Percentiles rank a stretch among this genome's conserved stretches.
Evolutionary conservation across 53 echinoderm and acorn worm species (phyloP).

Genomic region (Luidia sarsii): DNA sequence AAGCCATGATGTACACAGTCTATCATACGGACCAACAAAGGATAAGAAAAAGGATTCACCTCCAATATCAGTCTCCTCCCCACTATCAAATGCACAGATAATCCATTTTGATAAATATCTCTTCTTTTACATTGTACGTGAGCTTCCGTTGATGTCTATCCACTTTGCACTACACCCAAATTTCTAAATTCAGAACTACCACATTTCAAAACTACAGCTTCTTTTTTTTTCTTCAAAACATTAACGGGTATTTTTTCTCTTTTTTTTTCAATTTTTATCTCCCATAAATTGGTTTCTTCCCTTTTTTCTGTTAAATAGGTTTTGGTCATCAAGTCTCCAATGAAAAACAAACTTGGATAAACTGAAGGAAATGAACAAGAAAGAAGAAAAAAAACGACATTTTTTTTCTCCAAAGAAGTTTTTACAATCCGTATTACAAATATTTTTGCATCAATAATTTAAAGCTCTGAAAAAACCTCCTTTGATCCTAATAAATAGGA

Average conservation of each 20-base stretch:
- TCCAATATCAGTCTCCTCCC: no score
- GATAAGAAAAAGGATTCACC: no score
- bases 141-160: no score
- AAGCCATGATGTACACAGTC: slow-evolving; percentile 10
- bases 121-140: no score
- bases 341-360: slow-evolving; percentile 15
- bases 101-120: no score
- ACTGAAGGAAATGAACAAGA: not conserved
- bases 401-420: slow-evolving; percentile 31
- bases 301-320: not conserved
- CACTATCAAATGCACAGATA: no score
- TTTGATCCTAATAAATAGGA: slow-evolving; percentile 44
- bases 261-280: no score
- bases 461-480: slow-evolving; percentile 48
- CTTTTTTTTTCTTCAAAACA: not conserved
- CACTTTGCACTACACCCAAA: slow-evolving; percentile 13
- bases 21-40: slow-evolving; percentile 12
- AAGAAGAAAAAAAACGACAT: slow-evolving; percentile 9
- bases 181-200: not conserved
- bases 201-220: not conserved
- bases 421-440: slow-evolving; percentile 56
- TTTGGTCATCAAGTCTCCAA: slow-evolving; percentile 43
- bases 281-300: no score
- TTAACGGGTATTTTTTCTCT: not conserved
- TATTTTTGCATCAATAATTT: slow-evolving; percentile 58